Percentiles rank a stretch among this genome's conserved stretches.
These are phyloP conservation scores for Pimephales promelas DNA, from an alignment of 2,113 vertebrate species.

Conservation along the genomic window DNA sequence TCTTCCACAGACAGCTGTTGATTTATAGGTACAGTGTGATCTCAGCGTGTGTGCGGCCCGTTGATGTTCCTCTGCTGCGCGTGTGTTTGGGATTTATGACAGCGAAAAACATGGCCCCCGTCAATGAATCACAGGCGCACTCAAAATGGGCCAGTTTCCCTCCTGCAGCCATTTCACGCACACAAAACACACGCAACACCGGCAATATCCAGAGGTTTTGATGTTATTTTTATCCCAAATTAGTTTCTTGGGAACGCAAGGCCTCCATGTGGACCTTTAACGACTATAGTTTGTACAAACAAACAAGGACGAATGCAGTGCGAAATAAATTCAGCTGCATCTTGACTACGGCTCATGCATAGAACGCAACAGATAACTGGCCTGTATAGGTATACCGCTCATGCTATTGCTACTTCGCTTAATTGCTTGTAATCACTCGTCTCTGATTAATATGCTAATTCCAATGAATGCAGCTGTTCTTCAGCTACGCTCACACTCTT, in stretches of 20 bases:
- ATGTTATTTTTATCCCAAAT: neutral
- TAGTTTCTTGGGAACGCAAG: neutral
- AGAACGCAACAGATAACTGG: neutral
- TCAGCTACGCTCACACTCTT: slow-evolving; percentile 26
- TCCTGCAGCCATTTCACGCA: slow-evolving; percentile 15
- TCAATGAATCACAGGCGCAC: slow-evolving; percentile 35
- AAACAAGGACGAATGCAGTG: neutral
- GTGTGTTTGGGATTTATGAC: slow-evolving; percentile 16
- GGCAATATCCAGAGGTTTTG: neutral
- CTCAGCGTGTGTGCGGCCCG: slow-evolving; percentile 20
- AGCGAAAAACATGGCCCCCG: neutral
- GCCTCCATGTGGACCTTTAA: neutral
- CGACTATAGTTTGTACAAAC: neutral
- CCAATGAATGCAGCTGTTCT: slow-evolving; percentile 52
- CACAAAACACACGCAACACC: neutral
- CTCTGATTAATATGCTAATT: slow-evolving; percentile 60
- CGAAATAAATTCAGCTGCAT: slow-evolving; percentile 1
- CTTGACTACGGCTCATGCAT: neutral
- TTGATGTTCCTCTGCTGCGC: neutral
- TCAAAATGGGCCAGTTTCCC: slow-evolving; percentile 27
- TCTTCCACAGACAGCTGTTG: neutral
- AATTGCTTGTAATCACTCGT: slow-evolving; percentile 57
- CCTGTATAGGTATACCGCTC: slow-evolving; percentile 10
- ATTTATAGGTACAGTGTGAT: slow-evolving; percentile 21
- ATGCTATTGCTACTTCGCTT: slow-evolving; percentile 49